A percentile compares a stretch with the other conserved stretches of the same genome.
Evolutionary conservation across 2,888 invertebrate genomes (phyloP).

Genomic region (Scrobipalpa costella): DNA sequence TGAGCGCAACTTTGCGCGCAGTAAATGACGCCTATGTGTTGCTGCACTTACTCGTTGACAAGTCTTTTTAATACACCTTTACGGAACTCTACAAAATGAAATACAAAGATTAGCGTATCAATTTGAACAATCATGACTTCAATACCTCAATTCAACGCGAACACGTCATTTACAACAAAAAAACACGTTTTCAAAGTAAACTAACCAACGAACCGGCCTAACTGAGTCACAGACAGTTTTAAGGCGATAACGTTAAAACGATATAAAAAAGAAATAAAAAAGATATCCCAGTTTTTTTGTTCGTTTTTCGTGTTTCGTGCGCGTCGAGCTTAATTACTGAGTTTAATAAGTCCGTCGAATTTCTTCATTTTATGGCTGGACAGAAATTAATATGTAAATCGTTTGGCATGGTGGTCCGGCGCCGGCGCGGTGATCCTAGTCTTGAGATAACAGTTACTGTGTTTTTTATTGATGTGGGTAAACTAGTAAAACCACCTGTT

Average conservation of each 20-base stretch:
- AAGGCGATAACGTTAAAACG: conserved; percentile 49
- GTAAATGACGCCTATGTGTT: no score
- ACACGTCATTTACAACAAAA: not conserved
- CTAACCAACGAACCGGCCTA: conserved; percentile 49
- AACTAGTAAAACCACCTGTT: not conserved
- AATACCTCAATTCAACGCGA: no score
- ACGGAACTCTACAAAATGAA: no score
- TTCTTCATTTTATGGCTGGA: conserved; percentile 78
- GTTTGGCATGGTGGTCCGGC: conserved; percentile 69
- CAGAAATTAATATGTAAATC: conserved; percentile 80
- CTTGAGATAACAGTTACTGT: not conserved
- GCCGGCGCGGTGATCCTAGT: conserved; percentile 32
- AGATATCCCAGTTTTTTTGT: not conserved
- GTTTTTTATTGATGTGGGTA: not conserved
- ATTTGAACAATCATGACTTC: no score
- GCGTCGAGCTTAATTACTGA: conserved; percentile 67
- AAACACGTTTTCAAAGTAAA: not conserved
- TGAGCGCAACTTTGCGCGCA: no score
- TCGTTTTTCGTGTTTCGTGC: conserved; percentile 22
- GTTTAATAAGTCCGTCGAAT: conserved; percentile 68
- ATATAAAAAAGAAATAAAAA: conserved; percentile 9
- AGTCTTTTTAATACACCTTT: no score
- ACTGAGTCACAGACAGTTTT: conserved; percentile 45
- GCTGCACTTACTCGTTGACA: no score
- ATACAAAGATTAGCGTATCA: no score